Percentiles rank a stretch among this genome's conserved stretches.
Evolutionary conservation across 2,888 invertebrate species (phyloP).

Genomic region (Drosophila setosimentum): DNA sequence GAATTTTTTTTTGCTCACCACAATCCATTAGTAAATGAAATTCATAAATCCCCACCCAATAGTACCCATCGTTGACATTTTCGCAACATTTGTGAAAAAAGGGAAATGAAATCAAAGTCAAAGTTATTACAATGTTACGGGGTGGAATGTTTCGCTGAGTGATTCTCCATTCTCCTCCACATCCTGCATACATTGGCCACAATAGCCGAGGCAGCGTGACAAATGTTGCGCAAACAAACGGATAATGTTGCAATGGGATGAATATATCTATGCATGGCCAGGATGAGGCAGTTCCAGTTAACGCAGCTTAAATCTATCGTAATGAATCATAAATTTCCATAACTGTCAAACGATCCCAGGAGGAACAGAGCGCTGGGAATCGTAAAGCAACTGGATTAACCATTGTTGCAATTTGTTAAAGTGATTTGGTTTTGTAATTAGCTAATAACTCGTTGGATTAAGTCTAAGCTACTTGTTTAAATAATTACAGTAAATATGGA

Average conservation of each 20-base stretch:
- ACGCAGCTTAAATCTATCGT: conserved; percentile 46
- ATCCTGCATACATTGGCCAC: conserved; percentile 36
- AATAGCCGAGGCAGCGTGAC: conserved; percentile 56
- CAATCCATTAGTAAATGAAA: conserved; percentile 81
- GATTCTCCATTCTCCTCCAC: conserved; percentile 49
- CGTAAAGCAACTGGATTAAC: conserved; percentile 44
- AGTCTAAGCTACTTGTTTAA: not conserved
- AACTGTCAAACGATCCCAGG: conserved; percentile 65
- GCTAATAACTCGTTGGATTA: conserved; percentile 40
- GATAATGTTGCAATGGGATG: conserved; percentile 60
- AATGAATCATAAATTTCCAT: conserved; percentile 79
- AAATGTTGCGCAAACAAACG: conserved; percentile 81
- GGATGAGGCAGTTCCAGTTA: conserved; percentile 35
- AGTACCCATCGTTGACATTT: conserved; percentile 40
- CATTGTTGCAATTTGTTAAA: conserved; percentile 50
- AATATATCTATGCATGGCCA: conserved; percentile 6
- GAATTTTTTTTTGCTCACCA: conserved; percentile 53
- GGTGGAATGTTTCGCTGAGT: conserved; percentile 60
- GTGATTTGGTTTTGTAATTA: conserved; percentile 54
- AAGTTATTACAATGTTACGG: conserved; percentile 60
- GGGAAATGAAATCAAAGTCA: conserved; percentile 64
- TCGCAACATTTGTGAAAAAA: conserved; percentile 69
- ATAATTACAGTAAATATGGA: not conserved
- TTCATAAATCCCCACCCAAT: conserved; percentile 68
- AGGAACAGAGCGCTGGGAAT: conserved; percentile 18